Conservation (phyloP, 92 coral and sea anemone genomes). For the Porites lobata region DNA sequence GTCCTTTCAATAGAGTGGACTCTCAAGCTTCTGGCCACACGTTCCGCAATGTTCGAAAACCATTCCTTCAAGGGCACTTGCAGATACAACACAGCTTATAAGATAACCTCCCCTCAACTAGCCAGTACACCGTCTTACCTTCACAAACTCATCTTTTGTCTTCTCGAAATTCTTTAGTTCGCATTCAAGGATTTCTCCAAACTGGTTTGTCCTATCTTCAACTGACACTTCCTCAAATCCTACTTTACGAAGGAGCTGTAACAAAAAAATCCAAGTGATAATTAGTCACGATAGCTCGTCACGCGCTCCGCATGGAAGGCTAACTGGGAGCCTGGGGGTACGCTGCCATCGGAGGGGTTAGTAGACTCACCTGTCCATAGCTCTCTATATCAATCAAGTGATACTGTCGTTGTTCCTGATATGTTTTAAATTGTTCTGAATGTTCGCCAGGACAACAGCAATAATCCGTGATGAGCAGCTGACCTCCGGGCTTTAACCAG, state of each 20-base stretch:
- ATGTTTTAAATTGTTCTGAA: slow-evolving; percentile 83
- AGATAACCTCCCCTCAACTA: not conserved
- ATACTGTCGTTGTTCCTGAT: slow-evolving; percentile 87
- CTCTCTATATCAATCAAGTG: slow-evolving; percentile 71
- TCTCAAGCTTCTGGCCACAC: no score
- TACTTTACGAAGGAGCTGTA: slow-evolving; percentile 76
- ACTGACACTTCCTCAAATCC: slow-evolving; percentile 86
- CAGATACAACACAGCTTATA: not conserved
- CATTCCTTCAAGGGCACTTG: no score
- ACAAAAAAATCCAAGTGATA: not conserved
- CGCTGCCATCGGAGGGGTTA: no score
- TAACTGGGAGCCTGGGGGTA: no score
- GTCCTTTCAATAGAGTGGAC: no score
- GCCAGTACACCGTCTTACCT: slow-evolving; percentile 53
- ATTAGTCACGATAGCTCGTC: no score
- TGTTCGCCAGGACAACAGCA: slow-evolving; percentile 81
- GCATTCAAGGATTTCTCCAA: slow-evolving; percentile 60
- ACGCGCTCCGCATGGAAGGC: no score
- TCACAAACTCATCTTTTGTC: slow-evolving; percentile 65
- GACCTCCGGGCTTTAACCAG: slow-evolving; percentile 99
- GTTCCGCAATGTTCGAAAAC: no score
- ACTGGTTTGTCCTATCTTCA: slow-evolving; percentile 81
- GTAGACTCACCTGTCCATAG: slow-evolving; percentile 87
- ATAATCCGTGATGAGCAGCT: slow-evolving; percentile 92
- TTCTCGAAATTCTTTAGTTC: slow-evolving; percentile 68